Base-by-base conservation (phyloP, 1,140 invertebrate genomes). In the Antheraea pernyi region DNA sequence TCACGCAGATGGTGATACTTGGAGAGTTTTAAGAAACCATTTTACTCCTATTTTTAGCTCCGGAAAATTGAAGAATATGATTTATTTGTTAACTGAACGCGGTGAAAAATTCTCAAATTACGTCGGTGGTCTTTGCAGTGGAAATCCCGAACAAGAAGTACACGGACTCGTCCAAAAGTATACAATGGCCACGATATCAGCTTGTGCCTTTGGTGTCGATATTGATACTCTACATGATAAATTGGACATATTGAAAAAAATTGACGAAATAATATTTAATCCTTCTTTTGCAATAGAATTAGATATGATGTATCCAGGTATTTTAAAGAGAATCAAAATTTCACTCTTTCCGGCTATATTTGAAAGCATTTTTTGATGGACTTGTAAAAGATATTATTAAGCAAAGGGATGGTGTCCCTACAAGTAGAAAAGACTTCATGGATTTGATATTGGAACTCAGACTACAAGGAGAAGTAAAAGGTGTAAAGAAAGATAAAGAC, bases 1-100 rank as follows among this genome's bases (percentile, higher is more conserved):
- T 37, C 85, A 83, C 58, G 77, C 93, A 2, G 89, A 93, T 58
- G 91, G 88, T 0, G 85, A 91, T 69, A 88, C 83, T n/a, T 95
- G 95, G 95, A 92, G 92, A 66, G 78, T 91, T 19, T 78, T 95
- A 4, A 83, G 95, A 30, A 85, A 76, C 18, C 93, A 92, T 59
- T 79, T 95, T 0, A 92, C 93, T 0, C 93, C 94, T 3, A 83
- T 94, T 2, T 95, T 95, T 72, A 94, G 94, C 0, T 92, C 94
- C 0, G 93, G 91, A 0, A 95, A 94, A 80, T 89, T 95, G 72
- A 95, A 93, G 78, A 84, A 86, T n/a, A 94, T 95, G 93, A 78
- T 92, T 59, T 76, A 86, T 13, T 78, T 88, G 9, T 76, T 93
- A 0, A 72, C 81, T 0, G 76, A 81, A 58, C 80, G 91, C 8